phyloP scores from a whole-genome alignment of 2,797 vertebrate genomes.

The Taenioides sp. region DNA sequence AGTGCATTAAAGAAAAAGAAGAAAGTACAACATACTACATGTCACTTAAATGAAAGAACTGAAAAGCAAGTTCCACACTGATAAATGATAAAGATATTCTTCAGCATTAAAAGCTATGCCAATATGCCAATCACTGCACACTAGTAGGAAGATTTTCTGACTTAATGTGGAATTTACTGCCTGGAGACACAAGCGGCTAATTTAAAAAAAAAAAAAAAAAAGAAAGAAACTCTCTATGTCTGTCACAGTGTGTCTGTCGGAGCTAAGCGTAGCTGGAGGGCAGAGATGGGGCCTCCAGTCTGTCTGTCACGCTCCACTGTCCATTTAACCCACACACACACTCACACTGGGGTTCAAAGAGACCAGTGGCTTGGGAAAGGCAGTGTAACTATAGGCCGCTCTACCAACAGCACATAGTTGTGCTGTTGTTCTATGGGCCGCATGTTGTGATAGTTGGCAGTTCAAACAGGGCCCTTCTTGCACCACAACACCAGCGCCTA shows the following conservation, averaged over 20 bases:
- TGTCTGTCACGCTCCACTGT: constrained; percentile 80
- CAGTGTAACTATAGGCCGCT: constrained; percentile 75
- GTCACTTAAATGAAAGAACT: background rate
- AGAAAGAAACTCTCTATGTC: constrained; percentile 71
- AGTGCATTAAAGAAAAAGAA: too few species aligned
- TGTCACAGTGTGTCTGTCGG: constrained; percentile 71
- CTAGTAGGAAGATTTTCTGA: background rate
- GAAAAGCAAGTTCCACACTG: background rate
- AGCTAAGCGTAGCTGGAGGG: constrained; percentile 78
- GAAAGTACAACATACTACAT: background rate
- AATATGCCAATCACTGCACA: background rate
- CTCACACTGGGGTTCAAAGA: constrained; percentile 69
- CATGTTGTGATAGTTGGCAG: constrained; percentile 76
- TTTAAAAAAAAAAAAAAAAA: constrained; percentile 70
- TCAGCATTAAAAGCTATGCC: background rate
- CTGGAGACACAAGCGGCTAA: constrained; percentile 77
- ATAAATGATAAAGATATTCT: background rate
- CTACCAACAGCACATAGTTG: constrained; percentile 79
- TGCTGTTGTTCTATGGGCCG: constrained; percentile 72
- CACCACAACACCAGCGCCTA: constrained; percentile 64
- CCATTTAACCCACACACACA: constrained; percentile 71
- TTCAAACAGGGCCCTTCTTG: constrained; percentile 73
- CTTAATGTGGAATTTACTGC: constrained; percentile 74
- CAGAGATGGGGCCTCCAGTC: constrained; percentile 73
- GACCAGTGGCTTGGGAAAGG: constrained; percentile 76